A percentile compares a stretch with the other conserved stretches of the same genome.
Evolutionary conservation across 2,888 invertebrate species (phyloP).

Genomic region (Aphodius granarius): DNA sequence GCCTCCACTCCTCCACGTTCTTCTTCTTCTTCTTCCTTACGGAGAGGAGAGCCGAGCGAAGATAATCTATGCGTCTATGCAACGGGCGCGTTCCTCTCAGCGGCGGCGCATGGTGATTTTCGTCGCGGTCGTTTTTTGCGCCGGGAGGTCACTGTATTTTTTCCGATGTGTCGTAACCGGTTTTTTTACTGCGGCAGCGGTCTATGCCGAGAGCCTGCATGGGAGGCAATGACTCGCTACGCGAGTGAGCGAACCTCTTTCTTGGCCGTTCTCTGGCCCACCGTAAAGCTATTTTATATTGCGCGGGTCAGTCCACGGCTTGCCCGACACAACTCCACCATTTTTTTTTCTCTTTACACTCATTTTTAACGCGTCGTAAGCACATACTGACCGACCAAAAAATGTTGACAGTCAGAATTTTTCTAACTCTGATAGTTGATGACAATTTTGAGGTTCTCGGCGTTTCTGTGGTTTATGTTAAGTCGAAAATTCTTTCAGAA

Average conservation of each 20-base stretch:
- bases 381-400: constrained; percentile 44
- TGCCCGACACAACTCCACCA: background rate
- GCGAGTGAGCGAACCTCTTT: constrained; percentile 29
- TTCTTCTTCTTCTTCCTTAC: background rate
- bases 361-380: constrained; percentile 47
- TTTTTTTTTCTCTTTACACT: constrained; percentile 44
- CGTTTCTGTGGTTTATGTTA: too few relatives aligned
- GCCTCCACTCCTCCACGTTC: background rate
- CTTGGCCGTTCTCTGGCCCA: constrained; percentile 19
- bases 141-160: constrained; percentile 44
- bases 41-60: background rate
- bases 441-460: too few relatives aligned
- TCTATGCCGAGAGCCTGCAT: background rate
- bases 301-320: constrained; percentile 49
- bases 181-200: constrained; percentile 47
- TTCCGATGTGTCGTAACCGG: constrained; percentile 44
- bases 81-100: background rate
- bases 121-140: constrained; percentile 35
- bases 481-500: too few relatives aligned
- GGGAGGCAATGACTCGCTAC: constrained; percentile 28
- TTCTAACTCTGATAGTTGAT: too few relatives aligned
- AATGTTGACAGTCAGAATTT: constrained; percentile 39
- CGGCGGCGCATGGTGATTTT: background rate
- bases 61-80: background rate
- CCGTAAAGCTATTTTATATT: constrained; percentile 50